Conservation (phyloP, 2,113 vertebrate genomes). For the Paralichthys olivaceus region DNA sequence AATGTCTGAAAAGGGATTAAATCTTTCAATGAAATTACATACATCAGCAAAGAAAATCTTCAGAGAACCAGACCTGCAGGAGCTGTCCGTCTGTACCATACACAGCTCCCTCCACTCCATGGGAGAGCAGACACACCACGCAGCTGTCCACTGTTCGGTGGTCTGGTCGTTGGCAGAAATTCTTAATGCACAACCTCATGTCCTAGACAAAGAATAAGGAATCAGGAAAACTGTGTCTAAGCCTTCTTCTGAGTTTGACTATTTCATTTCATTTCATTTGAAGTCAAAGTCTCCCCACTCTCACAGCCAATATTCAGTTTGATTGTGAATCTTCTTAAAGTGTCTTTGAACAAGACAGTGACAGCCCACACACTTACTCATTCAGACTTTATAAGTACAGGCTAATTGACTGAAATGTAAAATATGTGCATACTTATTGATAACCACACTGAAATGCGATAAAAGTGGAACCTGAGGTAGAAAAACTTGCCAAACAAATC, state of each 20-base stretch:
- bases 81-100: conserved; percentile 92
- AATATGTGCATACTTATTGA: conserved; percentile 13
- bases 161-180: conserved; percentile 81
- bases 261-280: no score
- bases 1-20: neutral
- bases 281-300: neutral
- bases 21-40: neutral
- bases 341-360: neutral
- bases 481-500: conserved; percentile 6
- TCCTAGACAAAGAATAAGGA: conserved; percentile 74
- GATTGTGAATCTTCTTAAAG: neutral
- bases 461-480: neutral
- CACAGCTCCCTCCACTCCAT: conserved; percentile 92
- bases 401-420: neutral
- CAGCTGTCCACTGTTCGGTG: conserved; percentile 88
- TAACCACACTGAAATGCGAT: neutral
- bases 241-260: neutral
- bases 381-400: neutral
- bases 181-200: conserved; percentile 87
- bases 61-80: conserved; percentile 84
- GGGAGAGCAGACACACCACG: conserved; percentile 92
- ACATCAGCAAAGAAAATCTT: neutral
- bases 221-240: neutral
- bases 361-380: neutral
- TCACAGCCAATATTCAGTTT: neutral